These are phyloP conservation scores for Chelonia mydas DNA, from an alignment of 2,797 vertebrate genomes.

Conservation along the genomic window DNA sequence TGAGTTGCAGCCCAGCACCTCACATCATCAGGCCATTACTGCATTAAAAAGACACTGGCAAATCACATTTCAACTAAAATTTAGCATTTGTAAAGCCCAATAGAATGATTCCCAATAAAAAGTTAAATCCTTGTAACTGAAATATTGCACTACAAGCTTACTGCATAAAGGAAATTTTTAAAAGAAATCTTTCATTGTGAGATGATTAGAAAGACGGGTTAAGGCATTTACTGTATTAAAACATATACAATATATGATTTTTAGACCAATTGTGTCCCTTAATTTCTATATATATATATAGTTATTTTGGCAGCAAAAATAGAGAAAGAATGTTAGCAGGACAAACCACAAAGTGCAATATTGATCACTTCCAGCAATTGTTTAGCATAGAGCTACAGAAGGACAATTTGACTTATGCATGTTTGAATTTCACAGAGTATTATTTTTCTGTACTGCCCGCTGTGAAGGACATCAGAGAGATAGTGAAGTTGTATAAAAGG, in stretches of 20 bases:
- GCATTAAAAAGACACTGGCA: not conserved
- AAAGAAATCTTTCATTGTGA: not conserved
- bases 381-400: not conserved
- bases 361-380: not conserved
- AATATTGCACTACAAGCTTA: not conserved
- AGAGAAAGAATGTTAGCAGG: not conserved
- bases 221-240: not conserved
- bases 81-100: not conserved
- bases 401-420: not conserved
- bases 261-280: not conserved
- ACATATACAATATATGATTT: not conserved
- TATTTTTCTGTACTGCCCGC: not conserved
- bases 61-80: not conserved
- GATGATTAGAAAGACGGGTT: not conserved
- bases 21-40: not conserved
- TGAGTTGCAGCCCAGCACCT: not conserved
- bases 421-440: not conserved
- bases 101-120: not conserved
- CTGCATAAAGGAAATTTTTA: not conserved
- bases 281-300: not conserved
- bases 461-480: not conserved
- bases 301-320: not conserved
- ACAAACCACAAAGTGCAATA: slow-evolving; percentile 23
- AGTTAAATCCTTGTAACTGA: not conserved
- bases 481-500: slow-evolving; percentile 2